phyloP scores from a whole-genome alignment of 2,888 invertebrate species.

The Hylaea fasciaria region DNA sequence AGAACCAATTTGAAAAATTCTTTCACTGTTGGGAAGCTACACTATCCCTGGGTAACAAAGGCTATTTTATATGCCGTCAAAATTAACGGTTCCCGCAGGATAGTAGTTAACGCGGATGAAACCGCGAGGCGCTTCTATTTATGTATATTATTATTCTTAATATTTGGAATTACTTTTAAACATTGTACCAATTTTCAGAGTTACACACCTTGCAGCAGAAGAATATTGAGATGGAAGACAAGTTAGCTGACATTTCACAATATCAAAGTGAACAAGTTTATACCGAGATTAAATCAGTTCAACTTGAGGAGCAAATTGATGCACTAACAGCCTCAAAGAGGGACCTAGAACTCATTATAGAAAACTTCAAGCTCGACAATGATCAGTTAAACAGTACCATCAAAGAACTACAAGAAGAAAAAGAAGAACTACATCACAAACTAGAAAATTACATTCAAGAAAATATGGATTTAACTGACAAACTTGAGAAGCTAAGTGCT shows the following conservation, averaged over 20 bases:
- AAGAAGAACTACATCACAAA: constrained; percentile 85
- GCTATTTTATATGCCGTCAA: too few relatives aligned
- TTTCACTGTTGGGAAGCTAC: too few relatives aligned
- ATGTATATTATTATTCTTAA: too few relatives aligned
- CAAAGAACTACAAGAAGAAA: constrained; percentile 85
- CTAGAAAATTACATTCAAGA: constrained; percentile 88
- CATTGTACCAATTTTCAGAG: constrained; percentile 59
- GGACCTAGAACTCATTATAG: constrained; percentile 77
- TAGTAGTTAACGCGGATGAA: too few relatives aligned
- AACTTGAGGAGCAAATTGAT: constrained; percentile 91
- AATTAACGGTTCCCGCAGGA: too few relatives aligned
- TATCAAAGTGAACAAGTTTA: constrained; percentile 89
- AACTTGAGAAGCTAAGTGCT: constrained; percentile 89
- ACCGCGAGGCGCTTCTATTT: not conserved
- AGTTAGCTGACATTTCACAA: constrained; percentile 85
- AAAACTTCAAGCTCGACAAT: constrained; percentile 80
- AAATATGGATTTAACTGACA: constrained; percentile 90
- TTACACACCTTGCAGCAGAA: constrained; percentile 86
- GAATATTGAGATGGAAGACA: constrained; percentile 85
- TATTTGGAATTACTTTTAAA: not conserved
- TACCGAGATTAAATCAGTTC: constrained; percentile 91
- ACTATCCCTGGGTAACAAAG: too few relatives aligned
- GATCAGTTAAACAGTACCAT: constrained; percentile 82
- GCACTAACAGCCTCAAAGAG: constrained; percentile 79
- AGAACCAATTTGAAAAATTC: too few relatives aligned